phyloP scores from a whole-genome alignment of 1,140 invertebrate species.

The Ceratina japonica region DNA sequence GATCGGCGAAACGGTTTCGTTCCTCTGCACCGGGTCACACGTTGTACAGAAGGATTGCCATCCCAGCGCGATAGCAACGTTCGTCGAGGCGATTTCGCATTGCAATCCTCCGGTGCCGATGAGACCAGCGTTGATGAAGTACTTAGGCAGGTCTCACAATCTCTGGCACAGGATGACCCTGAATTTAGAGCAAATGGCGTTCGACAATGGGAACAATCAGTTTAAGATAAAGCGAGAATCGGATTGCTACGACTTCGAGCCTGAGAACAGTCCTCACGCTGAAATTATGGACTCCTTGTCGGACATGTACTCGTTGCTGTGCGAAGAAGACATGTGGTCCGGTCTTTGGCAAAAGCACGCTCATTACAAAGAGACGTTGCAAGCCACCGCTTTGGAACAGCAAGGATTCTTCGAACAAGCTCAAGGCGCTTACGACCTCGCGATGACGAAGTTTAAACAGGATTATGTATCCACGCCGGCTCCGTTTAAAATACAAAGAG shows the following conservation, averaged over 20 bases:
- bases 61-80: constrained; percentile 94
- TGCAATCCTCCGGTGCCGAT: constrained; percentile 92
- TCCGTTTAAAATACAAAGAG: constrained; percentile 87
- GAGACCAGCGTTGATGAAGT: constrained; percentile 90
- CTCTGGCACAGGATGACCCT: constrained; percentile 96
- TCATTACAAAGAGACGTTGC: constrained; percentile 92
- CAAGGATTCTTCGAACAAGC: constrained; percentile 98
- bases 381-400: constrained; percentile 95
- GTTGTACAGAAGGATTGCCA: constrained; percentile 96
- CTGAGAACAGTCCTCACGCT: constrained; percentile 83
- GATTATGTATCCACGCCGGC: constrained; percentile 89
- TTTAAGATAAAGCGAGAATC: constrained; percentile 80
- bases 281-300: constrained; percentile 90
- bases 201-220: constrained; percentile 79
- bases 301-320: constrained; percentile 93
- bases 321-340: constrained; percentile 97
- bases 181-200: constrained; percentile 91
- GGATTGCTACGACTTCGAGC: constrained; percentile 88
- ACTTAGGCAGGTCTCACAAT: constrained; percentile 96
- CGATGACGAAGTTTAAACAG: constrained; percentile 92
- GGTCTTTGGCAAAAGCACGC: constrained; percentile 96
- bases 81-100: constrained; percentile 92
- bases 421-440: constrained; percentile 91
- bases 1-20: constrained; percentile 92
- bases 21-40: constrained; percentile 95